Conservation (phyloP, 2,113 vertebrate genomes). For the Lophius piscatorius region DNA sequence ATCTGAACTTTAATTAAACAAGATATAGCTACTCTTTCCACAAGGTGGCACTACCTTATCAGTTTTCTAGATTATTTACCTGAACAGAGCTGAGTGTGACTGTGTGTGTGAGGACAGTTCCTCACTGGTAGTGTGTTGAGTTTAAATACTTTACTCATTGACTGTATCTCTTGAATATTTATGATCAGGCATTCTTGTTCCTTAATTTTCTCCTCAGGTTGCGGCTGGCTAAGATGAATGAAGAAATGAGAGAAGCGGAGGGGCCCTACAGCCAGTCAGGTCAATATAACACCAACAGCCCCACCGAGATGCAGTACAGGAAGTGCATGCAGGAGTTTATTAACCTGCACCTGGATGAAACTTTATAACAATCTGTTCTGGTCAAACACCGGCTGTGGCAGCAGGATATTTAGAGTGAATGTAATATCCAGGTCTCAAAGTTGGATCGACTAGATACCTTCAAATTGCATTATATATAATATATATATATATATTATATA, state of each 20-base stretch:
- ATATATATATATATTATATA: too few species aligned
- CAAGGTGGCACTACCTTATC: constrained; percentile 16
- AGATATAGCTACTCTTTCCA: constrained; percentile 6
- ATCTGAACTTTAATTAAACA: not conserved
- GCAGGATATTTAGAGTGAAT: not conserved
- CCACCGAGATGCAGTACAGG: constrained; percentile 96
- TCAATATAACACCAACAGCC: constrained; percentile 94
- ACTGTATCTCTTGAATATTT: not conserved
- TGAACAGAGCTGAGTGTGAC: too few species aligned
- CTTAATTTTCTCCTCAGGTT: constrained; percentile 76
- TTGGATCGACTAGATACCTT: too few species aligned
- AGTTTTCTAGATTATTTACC: too few species aligned
- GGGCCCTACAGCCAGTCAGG: constrained; percentile 97
- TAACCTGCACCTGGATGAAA: constrained; percentile 89
- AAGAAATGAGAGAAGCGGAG: constrained; percentile 98
- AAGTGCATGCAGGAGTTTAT: constrained; percentile 98
- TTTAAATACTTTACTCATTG: not conserved
- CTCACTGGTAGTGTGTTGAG: too few species aligned
- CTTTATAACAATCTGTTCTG: constrained; percentile 61
- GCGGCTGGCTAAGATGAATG: constrained; percentile 97
- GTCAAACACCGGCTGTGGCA: not conserved
- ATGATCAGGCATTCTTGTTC: constrained; percentile 6
- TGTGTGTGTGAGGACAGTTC: too few species aligned
- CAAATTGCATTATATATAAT: too few species aligned
- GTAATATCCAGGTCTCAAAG: constrained; percentile 1